Conservation (phyloP, 2,888 invertebrate species). For the Stenurella melanura region DNA sequence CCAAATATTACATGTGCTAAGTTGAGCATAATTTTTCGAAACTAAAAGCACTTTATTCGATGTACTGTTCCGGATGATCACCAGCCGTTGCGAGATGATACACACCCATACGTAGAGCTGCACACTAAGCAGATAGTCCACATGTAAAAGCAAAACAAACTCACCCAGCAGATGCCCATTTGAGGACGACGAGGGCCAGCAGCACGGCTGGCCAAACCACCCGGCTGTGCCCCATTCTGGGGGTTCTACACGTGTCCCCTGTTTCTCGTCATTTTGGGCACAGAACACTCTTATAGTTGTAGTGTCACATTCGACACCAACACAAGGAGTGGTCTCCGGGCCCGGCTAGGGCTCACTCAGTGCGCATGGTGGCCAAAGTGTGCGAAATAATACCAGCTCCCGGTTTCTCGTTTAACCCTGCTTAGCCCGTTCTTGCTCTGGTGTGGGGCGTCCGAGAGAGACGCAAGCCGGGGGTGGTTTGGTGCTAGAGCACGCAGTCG, state of each 20-base stretch:
- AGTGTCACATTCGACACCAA: constrained; percentile 71
- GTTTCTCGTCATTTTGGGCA: constrained; percentile 64
- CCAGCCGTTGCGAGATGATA: constrained; percentile 41
- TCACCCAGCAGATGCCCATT: constrained; percentile 74
- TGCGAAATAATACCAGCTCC: constrained; percentile 70
- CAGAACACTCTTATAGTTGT: constrained; percentile 69
- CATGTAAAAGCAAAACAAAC: constrained; percentile 59
- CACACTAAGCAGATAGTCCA: neutral
- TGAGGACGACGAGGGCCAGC: constrained; percentile 76
- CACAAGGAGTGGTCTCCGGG: constrained; percentile 73
- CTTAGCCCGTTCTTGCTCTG: constrained; percentile 43
- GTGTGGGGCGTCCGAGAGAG: constrained; percentile 41
- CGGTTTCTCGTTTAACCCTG: constrained; percentile 46
- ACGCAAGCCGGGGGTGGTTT: constrained; percentile 66
- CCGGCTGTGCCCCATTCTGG: constrained; percentile 75
- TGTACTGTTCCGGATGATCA: neutral
- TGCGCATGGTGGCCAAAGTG: constrained; percentile 69
- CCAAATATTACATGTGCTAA: neutral
- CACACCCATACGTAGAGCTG: constrained; percentile 49
- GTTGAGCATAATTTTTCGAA: constrained; percentile 1
- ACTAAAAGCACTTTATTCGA: neutral
- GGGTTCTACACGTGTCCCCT: constrained; percentile 74
- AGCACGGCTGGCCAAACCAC: constrained; percentile 74
- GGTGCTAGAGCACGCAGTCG: constrained; percentile 69
- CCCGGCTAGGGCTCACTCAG: constrained; percentile 67